Percentiles rank a stretch among this genome's conserved stretches.
These are phyloP conservation scores for Macrophya alboannulata DNA, from an alignment of 2,888 invertebrate genomes.

Conservation along the genomic window DNA sequence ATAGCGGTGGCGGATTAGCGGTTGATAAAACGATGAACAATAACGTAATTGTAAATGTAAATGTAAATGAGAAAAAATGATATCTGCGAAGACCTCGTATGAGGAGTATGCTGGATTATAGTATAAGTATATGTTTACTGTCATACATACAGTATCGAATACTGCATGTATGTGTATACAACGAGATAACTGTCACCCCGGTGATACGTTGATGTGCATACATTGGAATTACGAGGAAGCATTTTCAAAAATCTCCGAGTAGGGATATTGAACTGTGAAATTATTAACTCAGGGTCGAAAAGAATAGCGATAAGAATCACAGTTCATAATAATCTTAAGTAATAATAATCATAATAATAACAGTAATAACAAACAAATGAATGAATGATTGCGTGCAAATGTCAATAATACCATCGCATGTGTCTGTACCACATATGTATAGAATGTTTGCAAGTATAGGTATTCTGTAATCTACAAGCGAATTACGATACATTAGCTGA, in stretches of 20 bases:
- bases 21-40: conserved; percentile 3
- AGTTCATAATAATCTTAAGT: not conserved
- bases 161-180: not conserved
- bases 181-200: not conserved
- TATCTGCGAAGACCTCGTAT: not conserved
- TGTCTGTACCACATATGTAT: not conserved
- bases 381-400: not conserved
- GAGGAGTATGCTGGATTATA: not conserved
- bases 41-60: conserved; percentile 6
- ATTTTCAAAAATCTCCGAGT: not conserved
- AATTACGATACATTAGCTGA: not conserved
- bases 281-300: not conserved
- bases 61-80: not conserved
- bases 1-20: not conserved
- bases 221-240: not conserved
- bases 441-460: not conserved
- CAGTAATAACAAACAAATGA: not conserved
- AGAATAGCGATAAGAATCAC: not conserved
- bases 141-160: not conserved
- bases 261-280: not conserved
- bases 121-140: not conserved
- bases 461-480: not conserved
- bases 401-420: conserved; percentile 9
- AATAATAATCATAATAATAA: not conserved
- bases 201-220: not conserved